Percentiles rank a stretch among this genome's conserved stretches.
Evolutionary conservation across 2,888 invertebrate genomes (phyloP).

Genomic region (Ischnus inquisitorius): DNA sequence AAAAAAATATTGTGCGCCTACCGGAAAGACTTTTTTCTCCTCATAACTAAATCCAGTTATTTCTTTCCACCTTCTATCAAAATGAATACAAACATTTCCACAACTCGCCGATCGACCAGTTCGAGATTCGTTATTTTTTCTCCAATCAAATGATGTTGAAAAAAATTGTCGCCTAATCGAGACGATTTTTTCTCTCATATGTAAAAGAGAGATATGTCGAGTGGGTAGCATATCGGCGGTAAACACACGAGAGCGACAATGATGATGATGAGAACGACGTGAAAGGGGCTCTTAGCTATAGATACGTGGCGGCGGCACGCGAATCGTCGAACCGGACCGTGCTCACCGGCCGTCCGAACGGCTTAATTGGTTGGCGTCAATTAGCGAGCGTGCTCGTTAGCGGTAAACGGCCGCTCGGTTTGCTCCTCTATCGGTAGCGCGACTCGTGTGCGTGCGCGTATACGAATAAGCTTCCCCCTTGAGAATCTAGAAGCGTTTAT

Average conservation of each 20-base stretch:
- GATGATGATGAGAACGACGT: constrained; percentile 43
- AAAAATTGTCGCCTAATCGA: neutral
- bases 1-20: no score
- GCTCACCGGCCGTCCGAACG: constrained; percentile 56
- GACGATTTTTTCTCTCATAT: neutral
- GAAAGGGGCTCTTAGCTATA: constrained; percentile 7
- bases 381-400: constrained; percentile 78
- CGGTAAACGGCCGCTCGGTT: constrained; percentile 74
- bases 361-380: constrained; percentile 78
- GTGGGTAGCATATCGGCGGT: neutral
- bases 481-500: constrained; percentile 52
- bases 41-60: no score
- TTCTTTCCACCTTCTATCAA: no score
- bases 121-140: no score
- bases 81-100: no score
- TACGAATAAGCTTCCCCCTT: constrained; percentile 37
- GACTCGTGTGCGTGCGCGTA: neutral
- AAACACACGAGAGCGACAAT: neutral
- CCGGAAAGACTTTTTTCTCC: no score
- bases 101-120: no score
- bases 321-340: constrained; percentile 67
- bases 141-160: neutral
- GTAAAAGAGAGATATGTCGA: neutral
- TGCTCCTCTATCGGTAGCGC: constrained; percentile 29
- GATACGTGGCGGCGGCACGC: constrained; percentile 55